Evolutionary conservation across 1,140 invertebrate species (phyloP), one percentile per base, ranked within the genome.

Genomic region (Leptopilina clavipes): DNA sequence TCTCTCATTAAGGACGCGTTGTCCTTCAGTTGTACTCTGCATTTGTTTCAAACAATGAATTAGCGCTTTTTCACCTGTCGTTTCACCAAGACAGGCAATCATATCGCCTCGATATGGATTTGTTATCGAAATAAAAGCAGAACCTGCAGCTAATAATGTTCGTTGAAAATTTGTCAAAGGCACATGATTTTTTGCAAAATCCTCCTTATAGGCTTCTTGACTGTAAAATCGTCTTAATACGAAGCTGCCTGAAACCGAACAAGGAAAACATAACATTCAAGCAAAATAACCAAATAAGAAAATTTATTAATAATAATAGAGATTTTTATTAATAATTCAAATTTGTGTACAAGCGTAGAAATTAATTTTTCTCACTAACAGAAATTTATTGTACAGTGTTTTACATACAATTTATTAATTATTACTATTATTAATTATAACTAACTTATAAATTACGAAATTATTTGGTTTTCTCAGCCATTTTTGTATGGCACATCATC

Each of bases 71-170:
- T 92, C 89, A 0, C 97, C 97, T 3, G 96, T 97, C 0, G 96
- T 95, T 91, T 99, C 98, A 5, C 97, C 97, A 73, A 98, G 91
- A 80, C 96, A 95, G 45, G 97, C 96, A 82, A 99, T 96, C 96
- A 98, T 97, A 88, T 99, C 97, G n/a, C 92, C 94, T 72, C 95
- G 87, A 78, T 83, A 88, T 0, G 97, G 97, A 91, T 97, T 92
- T 5, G 94, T 82, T 19, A 98, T 87, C 7, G 95, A 93, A 71
- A 96, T 91, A 6, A 92, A 86, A 31, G 95, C 96, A 18, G 97
- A 97, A 6, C 97, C 97, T 1, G 94, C 87, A 8, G 95, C 91
- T 9, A 99, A 91, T 10, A 97, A 77, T 0, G 91, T 84, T 86
- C 93, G 94, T 89, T 98, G 97, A 77, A 98, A 92, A 8, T 85